Percentiles rank a stretch among this genome's conserved stretches.
phyloP scores from a whole-genome alignment of 2,888 invertebrate genomes.

The Spisula subtruncata region DNA sequence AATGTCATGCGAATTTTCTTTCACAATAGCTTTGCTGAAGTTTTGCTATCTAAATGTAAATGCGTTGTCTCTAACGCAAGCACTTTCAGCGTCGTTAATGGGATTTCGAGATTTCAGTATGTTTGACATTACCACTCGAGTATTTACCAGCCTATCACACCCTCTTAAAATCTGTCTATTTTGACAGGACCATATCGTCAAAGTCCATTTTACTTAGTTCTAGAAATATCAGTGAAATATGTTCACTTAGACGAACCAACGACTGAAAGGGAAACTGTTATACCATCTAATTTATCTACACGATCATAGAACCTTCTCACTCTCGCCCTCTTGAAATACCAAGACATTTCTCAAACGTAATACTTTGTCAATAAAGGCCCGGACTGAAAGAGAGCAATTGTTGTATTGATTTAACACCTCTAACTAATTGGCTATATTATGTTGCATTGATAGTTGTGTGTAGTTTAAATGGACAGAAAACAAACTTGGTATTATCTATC shows the following conservation, averaged over 20 bases:
- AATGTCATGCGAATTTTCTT: neutral
- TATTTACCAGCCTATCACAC: neutral
- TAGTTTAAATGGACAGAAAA: constrained; percentile 53
- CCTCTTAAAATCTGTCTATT: constrained; percentile 22
- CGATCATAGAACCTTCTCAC: too few relatives aligned
- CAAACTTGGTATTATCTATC: constrained; percentile 62
- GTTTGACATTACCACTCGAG: neutral
- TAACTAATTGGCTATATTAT: constrained; percentile 65
- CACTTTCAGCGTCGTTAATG: neutral
- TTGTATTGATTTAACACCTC: constrained; percentile 58
- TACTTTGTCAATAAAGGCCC: constrained; percentile 27
- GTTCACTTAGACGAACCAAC: neutral
- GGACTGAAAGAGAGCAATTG: constrained; percentile 38
- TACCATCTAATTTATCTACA: too few relatives aligned
- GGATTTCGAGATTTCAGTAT: neutral
- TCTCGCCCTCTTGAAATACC: neutral
- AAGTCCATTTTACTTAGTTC: constrained; percentile 2
- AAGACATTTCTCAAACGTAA: constrained; percentile 2
- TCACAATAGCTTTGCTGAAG: neutral
- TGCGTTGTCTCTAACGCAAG: constrained; percentile 1
- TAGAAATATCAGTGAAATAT: constrained; percentile 10
- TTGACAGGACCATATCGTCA: neutral
- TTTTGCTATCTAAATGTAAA: constrained; percentile 25
- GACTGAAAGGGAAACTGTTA: neutral
- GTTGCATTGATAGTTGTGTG: constrained; percentile 37